These are phyloP conservation scores for Dexiosoma caninum DNA, from an alignment of 2,888 invertebrate genomes.

Conservation along the genomic window DNA sequence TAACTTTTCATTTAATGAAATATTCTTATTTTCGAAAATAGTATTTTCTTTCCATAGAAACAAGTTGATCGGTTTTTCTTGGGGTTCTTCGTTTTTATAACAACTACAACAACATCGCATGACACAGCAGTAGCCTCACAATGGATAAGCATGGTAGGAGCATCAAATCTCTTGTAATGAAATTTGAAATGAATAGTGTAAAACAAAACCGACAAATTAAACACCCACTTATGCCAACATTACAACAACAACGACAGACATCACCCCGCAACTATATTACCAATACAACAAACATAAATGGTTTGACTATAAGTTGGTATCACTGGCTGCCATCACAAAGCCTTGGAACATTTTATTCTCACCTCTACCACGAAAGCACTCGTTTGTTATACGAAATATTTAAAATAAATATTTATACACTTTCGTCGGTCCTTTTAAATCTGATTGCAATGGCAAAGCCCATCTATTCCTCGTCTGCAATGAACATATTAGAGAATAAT, in stretches of 20 bases:
- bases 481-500: constrained; percentile 1
- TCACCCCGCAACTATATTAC: not conserved
- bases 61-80: constrained; percentile 29
- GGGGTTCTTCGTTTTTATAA: not conserved
- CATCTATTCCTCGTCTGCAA: not conserved
- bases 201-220: not conserved
- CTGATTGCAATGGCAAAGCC: not conserved
- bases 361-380: not conserved
- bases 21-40: not conserved
- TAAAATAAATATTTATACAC: not conserved
- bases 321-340: not conserved
- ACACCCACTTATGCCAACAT: not conserved
- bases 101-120: not conserved
- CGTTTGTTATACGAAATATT: constrained; percentile 4
- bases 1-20: not conserved
- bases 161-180: not conserved
- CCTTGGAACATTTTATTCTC: not conserved
- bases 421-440: not conserved
- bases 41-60: not conserved
- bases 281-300: not conserved
- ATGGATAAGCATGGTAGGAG: constrained; percentile 5
- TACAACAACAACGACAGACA: not conserved
- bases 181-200: constrained; percentile 7
- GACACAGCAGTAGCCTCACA: not conserved
- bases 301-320: not conserved